Evolutionary conservation across 2,797 vertebrate species (phyloP).

Genomic region (Gadopsis bispinosus): DNA sequence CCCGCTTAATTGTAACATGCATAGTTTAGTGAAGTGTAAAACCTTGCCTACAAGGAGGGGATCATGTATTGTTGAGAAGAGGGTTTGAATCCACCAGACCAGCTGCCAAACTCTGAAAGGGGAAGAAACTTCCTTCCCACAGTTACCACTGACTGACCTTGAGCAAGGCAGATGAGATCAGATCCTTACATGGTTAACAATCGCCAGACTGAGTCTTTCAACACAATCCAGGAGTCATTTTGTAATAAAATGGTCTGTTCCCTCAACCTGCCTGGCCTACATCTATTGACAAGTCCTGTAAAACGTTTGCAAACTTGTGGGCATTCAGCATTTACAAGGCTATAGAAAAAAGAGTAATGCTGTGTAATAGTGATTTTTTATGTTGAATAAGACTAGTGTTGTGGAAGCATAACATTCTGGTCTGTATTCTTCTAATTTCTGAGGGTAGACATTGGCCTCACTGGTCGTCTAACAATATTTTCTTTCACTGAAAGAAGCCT

Average conservation of each 20-base stretch:
- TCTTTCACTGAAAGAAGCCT: not conserved
- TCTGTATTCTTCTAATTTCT: not conserved
- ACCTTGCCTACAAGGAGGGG: constrained; percentile 43
- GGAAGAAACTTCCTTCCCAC: constrained; percentile 24
- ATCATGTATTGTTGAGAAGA: constrained; percentile 18
- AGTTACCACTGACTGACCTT: constrained; percentile 34
- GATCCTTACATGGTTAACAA: constrained; percentile 23
- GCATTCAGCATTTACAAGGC: not conserved
- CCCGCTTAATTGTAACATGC: constrained; percentile 68
- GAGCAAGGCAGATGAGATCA: constrained; percentile 16
- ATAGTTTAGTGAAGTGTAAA: constrained; percentile 65
- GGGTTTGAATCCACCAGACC: constrained; percentile 27
- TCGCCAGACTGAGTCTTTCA: constrained; percentile 8
- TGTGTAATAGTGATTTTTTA: not conserved
- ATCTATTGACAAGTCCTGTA: not conserved
- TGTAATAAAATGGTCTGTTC: constrained; percentile 13
- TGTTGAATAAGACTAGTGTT: not conserved
- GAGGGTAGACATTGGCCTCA: not conserved
- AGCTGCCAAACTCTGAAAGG: constrained; percentile 38
- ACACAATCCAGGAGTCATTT: constrained; percentile 8
- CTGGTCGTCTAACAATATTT: not conserved
- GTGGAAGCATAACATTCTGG: not conserved
- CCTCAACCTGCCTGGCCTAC: not conserved
- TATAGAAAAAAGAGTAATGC: not conserved
- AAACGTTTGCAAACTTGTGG: not conserved